Percentiles rank a stretch among this genome's conserved stretches.
phyloP scores from a whole-genome alignment of 2,888 invertebrate species.

The Drosophila paranaensis region DNA sequence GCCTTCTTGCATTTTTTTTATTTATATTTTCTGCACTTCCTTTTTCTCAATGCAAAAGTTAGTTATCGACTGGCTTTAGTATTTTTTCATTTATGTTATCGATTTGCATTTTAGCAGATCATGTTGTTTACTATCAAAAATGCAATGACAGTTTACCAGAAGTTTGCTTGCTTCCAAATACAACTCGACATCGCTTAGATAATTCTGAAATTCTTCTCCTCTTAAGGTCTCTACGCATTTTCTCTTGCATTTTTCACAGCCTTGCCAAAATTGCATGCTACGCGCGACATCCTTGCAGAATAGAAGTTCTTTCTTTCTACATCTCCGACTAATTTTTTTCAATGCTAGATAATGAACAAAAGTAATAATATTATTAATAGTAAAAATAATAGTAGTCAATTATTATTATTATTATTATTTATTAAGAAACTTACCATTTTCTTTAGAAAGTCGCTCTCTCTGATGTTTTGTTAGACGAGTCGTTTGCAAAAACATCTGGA shows the following conservation, averaged over 20 bases:
- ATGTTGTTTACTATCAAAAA: not conserved
- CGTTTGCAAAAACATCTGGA: not conserved
- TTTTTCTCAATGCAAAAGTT: no score
- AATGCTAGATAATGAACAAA: not conserved
- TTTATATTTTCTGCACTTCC: no score
- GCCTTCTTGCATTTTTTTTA: no score
- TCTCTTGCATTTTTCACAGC: not conserved
- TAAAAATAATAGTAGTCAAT: not conserved
- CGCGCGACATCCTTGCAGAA: constrained; percentile 28
- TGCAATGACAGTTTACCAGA: constrained; percentile 20
- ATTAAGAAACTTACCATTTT: constrained; percentile 1
- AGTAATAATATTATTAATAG: not conserved
- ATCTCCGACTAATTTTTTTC: accelerated
- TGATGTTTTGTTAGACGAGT: not conserved
- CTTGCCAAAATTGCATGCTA: constrained; percentile 24
- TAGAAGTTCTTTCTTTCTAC: not conserved
- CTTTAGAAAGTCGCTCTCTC: not conserved
- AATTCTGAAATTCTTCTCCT: accelerated
- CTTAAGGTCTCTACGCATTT: not conserved
- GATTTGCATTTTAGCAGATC: not conserved
- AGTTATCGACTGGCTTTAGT: no score
- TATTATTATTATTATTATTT: no score
- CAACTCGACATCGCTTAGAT: not conserved
- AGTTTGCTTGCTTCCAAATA: not conserved
- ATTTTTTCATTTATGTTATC: not conserved